These are phyloP conservation scores for Watsonalla cultraria DNA, from an alignment of 2,888 invertebrate species.

Conservation along the genomic window DNA sequence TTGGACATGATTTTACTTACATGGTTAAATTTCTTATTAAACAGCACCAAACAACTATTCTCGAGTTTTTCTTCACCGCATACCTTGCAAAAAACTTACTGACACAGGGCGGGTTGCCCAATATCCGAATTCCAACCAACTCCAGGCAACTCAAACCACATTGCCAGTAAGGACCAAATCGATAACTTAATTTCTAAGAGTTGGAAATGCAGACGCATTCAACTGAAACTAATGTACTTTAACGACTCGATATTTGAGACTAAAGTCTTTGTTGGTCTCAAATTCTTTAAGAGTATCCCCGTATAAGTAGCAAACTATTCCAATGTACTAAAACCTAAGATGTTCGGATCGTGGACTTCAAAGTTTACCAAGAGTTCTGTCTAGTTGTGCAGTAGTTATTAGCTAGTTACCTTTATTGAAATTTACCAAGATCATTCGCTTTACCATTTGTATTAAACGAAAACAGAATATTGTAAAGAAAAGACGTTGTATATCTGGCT, in stretches of 20 bases:
- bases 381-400: conserved; percentile 1
- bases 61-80: too few relatives aligned
- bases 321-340: conserved; percentile 25
- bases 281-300: conserved; percentile 12
- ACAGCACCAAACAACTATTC: too few relatives aligned
- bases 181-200: too few relatives aligned
- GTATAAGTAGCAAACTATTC: conserved; percentile 24
- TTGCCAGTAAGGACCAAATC: too few relatives aligned
- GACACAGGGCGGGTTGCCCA: too few relatives aligned
- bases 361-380: conserved; percentile 13
- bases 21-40: too few relatives aligned
- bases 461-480: conserved; percentile 1
- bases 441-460: conserved; percentile 19
- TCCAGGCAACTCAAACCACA: too few relatives aligned
- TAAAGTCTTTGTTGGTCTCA: conserved; percentile 7
- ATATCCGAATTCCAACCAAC: too few relatives aligned
- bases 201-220: too few relatives aligned
- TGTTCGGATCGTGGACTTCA: conserved; percentile 18
- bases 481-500: too few relatives aligned
- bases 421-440: conserved; percentile 31
- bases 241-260: background rate
- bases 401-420: conserved; percentile 19
- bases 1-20: too few relatives aligned
- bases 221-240: background rate
- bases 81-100: too few relatives aligned